Conservation (phyloP, 2,113 vertebrate species). For the Acanthochromis polyacanthus region DNA sequence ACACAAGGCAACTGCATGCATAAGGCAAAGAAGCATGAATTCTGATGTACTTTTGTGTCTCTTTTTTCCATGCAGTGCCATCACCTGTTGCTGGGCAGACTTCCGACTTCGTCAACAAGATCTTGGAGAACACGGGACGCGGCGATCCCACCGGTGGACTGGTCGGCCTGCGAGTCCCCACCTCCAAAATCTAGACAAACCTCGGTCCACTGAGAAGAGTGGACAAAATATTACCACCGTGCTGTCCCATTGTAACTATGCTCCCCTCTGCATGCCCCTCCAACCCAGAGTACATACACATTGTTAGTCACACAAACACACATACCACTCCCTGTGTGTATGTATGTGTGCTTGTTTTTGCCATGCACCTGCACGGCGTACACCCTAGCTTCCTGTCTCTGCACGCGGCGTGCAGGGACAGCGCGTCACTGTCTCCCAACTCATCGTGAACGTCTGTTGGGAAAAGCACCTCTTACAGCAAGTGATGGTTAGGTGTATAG, state of each 20-base stretch:
- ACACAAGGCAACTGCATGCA: neutral
- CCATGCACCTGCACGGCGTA: conserved; percentile 65
- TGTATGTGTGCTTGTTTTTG: conserved; percentile 76
- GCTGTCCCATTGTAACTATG: conserved; percentile 88
- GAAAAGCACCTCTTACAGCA: conserved; percentile 60
- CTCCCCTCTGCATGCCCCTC: conserved; percentile 93
- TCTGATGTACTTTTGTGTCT: conserved; percentile 18
- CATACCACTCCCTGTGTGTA: conserved; percentile 75
- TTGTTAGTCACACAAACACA: conserved; percentile 73
- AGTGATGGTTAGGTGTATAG: conserved; percentile 66
- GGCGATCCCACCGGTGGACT: conserved; percentile 97
- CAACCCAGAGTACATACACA: conserved; percentile 86
- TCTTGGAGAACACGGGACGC: conserved; percentile 96
- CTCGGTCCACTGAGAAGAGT: conserved; percentile 61
- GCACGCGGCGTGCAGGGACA: conserved; percentile 43
- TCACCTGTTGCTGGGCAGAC: conserved; percentile 95
- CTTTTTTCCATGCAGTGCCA: conserved; percentile 80
- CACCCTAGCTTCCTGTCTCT: conserved; percentile 69
- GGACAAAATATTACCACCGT: conserved; percentile 68
- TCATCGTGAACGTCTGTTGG: conserved; percentile 60
- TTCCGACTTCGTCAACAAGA: conserved; percentile 98
- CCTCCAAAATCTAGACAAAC: conserved; percentile 90
- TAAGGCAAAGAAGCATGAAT: neutral
- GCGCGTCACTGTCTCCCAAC: conserved; percentile 69
- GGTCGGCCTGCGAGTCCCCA: conserved; percentile 94